These are phyloP conservation scores for Clinocottus analis DNA, from an alignment of 2,113 vertebrate genomes.

Conservation along the genomic window DNA sequence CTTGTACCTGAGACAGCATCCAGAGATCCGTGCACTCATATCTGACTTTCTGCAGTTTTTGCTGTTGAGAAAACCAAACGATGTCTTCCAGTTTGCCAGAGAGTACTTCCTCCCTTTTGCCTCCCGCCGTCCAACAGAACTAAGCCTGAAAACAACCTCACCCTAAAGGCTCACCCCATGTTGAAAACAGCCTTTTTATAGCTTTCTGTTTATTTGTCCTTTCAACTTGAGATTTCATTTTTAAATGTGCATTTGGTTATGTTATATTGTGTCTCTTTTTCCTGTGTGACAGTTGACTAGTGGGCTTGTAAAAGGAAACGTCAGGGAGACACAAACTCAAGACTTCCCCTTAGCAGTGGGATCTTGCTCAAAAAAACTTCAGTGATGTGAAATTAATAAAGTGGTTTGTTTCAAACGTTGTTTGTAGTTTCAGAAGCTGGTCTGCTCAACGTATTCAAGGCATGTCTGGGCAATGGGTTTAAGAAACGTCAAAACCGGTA, in stretches of 20 bases:
- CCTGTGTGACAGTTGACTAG: neutral
- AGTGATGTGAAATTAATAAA: slow-evolving; percentile 19
- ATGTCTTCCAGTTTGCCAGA: slow-evolving; percentile 86
- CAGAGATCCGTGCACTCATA: slow-evolving; percentile 86
- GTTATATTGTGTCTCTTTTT: neutral
- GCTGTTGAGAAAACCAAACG: slow-evolving; percentile 87
- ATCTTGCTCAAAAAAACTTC: neutral
- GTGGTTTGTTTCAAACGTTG: neutral
- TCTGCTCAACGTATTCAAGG: neutral
- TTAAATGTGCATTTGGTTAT: neutral
- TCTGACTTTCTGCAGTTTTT: slow-evolving; percentile 92
- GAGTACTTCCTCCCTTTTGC: slow-evolving; percentile 87
- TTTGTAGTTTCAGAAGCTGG: neutral
- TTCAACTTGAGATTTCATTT: neutral
- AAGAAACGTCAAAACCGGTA: neutral
- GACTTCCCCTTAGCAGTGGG: slow-evolving; percentile 5
- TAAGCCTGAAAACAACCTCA: slow-evolving; percentile 36
- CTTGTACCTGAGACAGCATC: slow-evolving; percentile 87
- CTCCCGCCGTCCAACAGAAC: neutral
- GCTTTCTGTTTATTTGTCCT: neutral
- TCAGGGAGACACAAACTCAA: slow-evolving; percentile 4
- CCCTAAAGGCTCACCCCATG: neutral
- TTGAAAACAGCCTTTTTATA: neutral
- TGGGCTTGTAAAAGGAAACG: neutral
- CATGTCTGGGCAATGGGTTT: neutral